Percentiles rank a stretch among this genome's conserved stretches.
Evolutionary conservation across 35 echinoderm and acorn worm species (phyloP).

Genomic region (Apostichopus parvimensis): DNA sequence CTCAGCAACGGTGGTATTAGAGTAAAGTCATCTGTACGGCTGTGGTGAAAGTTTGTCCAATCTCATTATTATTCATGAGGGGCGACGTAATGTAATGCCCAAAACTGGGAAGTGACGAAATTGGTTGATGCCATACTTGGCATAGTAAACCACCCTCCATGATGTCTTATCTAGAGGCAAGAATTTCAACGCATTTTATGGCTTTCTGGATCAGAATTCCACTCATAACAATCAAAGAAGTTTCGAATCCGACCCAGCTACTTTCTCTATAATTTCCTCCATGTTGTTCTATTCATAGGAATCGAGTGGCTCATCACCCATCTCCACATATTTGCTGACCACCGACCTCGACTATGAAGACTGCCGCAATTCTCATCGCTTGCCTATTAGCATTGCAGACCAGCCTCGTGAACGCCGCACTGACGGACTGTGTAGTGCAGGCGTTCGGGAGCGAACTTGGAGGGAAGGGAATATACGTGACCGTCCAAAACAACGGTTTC

Average conservation of each 20-base stretch:
- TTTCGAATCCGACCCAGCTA: neutral
- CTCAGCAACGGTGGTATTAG: neutral
- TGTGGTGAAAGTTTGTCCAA: neutral
- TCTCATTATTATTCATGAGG: too few relatives aligned
- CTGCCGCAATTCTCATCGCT: constrained; percentile 1
- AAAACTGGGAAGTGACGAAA: neutral
- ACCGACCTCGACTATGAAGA: neutral
- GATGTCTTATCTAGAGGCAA: constrained; percentile 8
- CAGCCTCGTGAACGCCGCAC: neutral
- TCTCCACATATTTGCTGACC: neutral
- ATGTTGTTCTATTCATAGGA: neutral
- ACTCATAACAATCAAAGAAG: neutral
- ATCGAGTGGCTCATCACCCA: neutral
- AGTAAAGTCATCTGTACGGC: neutral
- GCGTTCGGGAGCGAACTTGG: neutral
- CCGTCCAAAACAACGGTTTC: neutral
- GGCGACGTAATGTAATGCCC: neutral
- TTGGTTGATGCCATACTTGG: neutral
- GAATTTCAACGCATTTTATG: neutral
- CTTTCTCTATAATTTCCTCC: neutral
- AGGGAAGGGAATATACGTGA: neutral
- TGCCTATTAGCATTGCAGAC: constrained; percentile 8
- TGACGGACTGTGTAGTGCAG: neutral
- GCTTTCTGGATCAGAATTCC: neutral
- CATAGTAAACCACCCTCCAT: neutral